These are phyloP conservation scores for Setophaga kirtlandii DNA, from an alignment of 2,113 vertebrate species.

Conservation along the genomic window DNA sequence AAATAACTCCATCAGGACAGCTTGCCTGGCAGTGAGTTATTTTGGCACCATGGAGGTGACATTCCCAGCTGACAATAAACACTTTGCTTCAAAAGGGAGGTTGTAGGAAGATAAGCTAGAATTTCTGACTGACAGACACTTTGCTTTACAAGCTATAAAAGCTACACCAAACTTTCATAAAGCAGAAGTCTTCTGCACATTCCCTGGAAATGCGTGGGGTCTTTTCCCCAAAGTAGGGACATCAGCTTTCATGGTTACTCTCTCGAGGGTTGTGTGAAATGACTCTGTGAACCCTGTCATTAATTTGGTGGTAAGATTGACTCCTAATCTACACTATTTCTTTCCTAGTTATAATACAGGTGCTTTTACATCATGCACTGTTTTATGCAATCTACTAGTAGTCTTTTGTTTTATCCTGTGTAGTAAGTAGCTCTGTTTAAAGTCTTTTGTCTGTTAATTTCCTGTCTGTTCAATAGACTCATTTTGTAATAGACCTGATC, in stretches of 20 bases:
- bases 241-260: background rate
- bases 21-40: background rate
- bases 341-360: too few relatives aligned
- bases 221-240: background rate
- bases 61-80: background rate
- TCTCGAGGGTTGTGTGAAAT: background rate
- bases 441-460: background rate
- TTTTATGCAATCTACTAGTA: background rate
- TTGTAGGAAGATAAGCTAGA: background rate
- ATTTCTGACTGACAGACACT: background rate
- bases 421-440: background rate
- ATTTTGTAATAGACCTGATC: background rate
- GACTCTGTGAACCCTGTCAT: background rate
- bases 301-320: background rate
- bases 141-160: background rate
- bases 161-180: background rate
- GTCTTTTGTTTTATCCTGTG: background rate
- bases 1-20: background rate
- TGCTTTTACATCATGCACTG: fast-evolving
- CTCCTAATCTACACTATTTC: background rate
- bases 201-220: background rate
- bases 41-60: background rate
- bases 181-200: background rate
- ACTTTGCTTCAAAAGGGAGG: background rate
- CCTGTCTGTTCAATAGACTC: background rate